Evolutionary conservation across 2,888 invertebrate species (phyloP).

Genomic region (Drosophila merina): DNA sequence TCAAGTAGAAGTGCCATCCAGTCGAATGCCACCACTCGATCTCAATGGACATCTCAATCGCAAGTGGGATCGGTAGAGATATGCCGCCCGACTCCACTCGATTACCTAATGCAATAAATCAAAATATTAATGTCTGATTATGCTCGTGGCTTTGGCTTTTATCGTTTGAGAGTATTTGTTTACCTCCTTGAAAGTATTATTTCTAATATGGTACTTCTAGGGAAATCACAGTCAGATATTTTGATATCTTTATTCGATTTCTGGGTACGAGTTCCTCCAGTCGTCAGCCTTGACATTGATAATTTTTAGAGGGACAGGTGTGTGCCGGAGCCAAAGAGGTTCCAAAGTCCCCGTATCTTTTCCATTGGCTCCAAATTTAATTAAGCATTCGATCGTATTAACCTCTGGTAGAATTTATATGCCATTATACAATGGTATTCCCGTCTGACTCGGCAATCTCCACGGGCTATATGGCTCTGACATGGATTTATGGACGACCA

Average conservation of each 20-base stretch:
- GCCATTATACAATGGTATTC: neutral
- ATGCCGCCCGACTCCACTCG: neutral
- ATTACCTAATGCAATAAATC: conserved; percentile 31
- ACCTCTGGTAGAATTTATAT: conserved; percentile 5
- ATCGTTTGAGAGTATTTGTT: conserved; percentile 13
- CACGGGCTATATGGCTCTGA: conserved; percentile 7
- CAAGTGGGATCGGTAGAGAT: conserved; percentile 37
- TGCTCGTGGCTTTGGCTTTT: conserved; percentile 1
- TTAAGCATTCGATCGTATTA: conserved; percentile 8
- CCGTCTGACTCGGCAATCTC: conserved; percentile 2
- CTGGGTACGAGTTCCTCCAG: no score
- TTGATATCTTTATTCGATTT: no score
- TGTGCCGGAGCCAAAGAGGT: neutral
- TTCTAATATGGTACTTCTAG: neutral
- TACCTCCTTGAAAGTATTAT: conserved; percentile 31
- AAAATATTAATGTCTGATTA: conserved; percentile 29
- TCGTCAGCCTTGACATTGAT: conserved; percentile 2
- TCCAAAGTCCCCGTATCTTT: conserved; percentile 25
- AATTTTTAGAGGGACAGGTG: conserved; percentile 8
- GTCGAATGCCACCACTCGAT: conserved; percentile 37
- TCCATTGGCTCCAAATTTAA: conserved; percentile 14
- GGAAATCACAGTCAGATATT: neutral
- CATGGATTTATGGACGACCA: conserved; percentile 32
- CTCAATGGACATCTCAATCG: conserved; percentile 31
- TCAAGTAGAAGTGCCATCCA: conserved; percentile 33